Conservation (phyloP, 2,888 invertebrate species). For the Rotaria socialis region DNA sequence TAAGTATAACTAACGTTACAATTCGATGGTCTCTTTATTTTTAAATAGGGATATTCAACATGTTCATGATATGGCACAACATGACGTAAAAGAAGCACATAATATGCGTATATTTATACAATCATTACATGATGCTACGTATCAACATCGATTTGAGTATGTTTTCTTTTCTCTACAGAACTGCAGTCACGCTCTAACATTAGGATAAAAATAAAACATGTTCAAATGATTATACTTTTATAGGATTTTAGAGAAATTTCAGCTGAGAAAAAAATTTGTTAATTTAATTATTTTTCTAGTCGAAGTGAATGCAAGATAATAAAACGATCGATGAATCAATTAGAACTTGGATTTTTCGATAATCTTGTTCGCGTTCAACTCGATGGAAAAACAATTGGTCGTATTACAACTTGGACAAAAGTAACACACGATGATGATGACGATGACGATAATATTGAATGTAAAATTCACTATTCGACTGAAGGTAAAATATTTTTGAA, state of each 20-base stretch:
- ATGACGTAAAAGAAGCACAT: background rate
- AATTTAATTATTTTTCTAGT: background rate
- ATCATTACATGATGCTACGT: background rate
- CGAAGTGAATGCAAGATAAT: constrained; percentile 1
- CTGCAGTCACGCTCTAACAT: no score
- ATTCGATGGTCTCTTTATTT: background rate
- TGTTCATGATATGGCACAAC: background rate
- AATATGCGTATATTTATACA: constrained; percentile 2
- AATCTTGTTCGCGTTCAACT: constrained; percentile 22
- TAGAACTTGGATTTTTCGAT: constrained; percentile 23
- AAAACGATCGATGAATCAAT: background rate
- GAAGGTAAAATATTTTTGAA: background rate
- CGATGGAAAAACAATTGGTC: background rate
- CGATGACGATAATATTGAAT: background rate
- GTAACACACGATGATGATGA: background rate
- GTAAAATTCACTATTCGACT: background rate
- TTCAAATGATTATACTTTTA: no score
- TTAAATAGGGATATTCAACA: background rate
- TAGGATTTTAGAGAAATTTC: no score
- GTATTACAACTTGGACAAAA: background rate
- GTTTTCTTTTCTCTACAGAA: background rate
- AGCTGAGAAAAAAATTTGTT: no score
- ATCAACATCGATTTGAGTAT: constrained; percentile 19
- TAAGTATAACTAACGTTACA: background rate
- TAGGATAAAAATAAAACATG: no score